phyloP scores from a whole-genome alignment of 1,140 invertebrate genomes.

The Helicorthomorpha holstii region DNA sequence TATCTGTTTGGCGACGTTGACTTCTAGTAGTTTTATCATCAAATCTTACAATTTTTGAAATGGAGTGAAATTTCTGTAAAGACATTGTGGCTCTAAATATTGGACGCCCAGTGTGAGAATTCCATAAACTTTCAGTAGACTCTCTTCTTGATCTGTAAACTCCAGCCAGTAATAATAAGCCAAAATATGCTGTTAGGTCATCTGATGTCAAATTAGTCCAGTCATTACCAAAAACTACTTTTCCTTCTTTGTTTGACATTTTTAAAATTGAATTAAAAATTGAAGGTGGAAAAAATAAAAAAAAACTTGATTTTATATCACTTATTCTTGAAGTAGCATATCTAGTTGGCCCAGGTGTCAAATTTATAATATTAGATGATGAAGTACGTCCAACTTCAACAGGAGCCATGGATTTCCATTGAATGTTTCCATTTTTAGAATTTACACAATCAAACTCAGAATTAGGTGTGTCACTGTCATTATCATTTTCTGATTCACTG shows the following conservation, averaged over 20 bases:
- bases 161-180: neutral
- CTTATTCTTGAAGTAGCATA: neutral
- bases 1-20: neutral
- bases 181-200: neutral
- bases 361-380: neutral
- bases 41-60: neutral
- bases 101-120: neutral
- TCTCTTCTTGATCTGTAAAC: slow-evolving; percentile 1
- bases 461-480: neutral
- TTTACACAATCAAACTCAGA: neutral
- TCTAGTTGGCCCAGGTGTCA: neutral
- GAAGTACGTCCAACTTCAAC: neutral
- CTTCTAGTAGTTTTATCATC: neutral
- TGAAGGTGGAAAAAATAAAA: neutral
- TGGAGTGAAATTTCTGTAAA: neutral
- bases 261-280: neutral
- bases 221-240: neutral
- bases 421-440: neutral
- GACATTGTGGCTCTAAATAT: neutral
- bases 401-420: neutral
- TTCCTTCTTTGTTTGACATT: neutral
- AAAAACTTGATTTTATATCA: neutral
- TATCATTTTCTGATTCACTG: neutral
- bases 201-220: too few relatives aligned
- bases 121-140: neutral